Conservation (phyloP, 2,113 vertebrate species). For the Protobothrops flavoviridis region DNA sequence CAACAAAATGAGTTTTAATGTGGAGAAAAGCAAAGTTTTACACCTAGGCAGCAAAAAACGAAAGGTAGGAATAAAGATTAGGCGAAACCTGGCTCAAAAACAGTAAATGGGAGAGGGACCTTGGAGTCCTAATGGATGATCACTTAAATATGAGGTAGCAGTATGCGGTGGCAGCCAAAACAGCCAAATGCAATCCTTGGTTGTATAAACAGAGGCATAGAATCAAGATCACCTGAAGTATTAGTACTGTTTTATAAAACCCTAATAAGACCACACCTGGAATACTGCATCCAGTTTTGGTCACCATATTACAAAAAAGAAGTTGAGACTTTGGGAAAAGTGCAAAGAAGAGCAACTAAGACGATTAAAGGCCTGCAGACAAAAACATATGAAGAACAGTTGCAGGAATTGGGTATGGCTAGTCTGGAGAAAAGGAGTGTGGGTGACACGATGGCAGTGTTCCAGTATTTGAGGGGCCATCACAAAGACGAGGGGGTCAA, state of each 20-base stretch:
- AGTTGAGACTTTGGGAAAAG: background rate
- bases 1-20: no score
- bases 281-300: background rate
- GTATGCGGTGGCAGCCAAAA: background rate
- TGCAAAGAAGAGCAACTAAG: background rate
- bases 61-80: no score
- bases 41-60: no score
- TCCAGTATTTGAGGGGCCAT: background rate
- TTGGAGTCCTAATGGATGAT: no score
- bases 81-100: no score
- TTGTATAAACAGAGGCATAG: background rate
- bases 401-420: background rate
- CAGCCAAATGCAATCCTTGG: no score
- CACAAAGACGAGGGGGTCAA: background rate
- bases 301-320: background rate
- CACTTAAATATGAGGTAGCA: background rate
- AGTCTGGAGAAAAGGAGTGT: background rate
- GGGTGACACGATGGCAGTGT: background rate
- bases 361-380: background rate
- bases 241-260: background rate
- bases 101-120: no score
- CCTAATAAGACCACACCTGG: background rate
- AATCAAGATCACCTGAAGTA: background rate
- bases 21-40: no score
- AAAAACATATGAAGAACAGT: background rate